These are phyloP conservation scores for Podiceps cristatus DNA, from an alignment of 2,113 vertebrate genomes.

Conservation along the genomic window DNA sequence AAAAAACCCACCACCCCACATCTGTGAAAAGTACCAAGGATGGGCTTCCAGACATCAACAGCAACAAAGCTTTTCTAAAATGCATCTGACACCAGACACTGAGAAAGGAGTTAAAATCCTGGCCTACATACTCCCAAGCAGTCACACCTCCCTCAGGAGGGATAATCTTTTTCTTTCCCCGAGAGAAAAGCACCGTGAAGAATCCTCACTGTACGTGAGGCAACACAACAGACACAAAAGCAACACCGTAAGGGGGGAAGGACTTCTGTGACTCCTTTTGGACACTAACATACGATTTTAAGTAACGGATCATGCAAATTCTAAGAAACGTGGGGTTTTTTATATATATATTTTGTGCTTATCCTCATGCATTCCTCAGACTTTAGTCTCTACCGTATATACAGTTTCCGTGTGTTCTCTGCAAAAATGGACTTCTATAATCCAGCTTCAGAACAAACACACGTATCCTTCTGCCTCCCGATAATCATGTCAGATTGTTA, in stretches of 20 bases:
- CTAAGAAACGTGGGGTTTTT: background rate
- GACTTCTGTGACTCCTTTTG: background rate
- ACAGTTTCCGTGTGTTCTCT: background rate
- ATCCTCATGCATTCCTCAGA: background rate
- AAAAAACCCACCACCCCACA: background rate
- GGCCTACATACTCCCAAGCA: background rate
- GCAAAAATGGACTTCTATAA: background rate
- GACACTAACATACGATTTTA: background rate
- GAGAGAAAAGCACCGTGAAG: background rate
- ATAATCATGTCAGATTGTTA: background rate
- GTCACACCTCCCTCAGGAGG: background rate
- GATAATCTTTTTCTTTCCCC: background rate
- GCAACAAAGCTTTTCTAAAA: background rate
- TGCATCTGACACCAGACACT: background rate
- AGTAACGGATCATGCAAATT: background rate
- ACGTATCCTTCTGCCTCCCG: background rate
- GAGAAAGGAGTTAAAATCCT: background rate
- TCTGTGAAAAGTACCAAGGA: fast-evolving
- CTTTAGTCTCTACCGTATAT: background rate
- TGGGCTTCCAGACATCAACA: background rate
- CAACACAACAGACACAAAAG: background rate
- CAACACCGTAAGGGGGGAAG: background rate
- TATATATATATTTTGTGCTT: fast-evolving
- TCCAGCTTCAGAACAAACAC: background rate
- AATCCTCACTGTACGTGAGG: background rate